phyloP scores from a whole-genome alignment of 2,888 invertebrate species.

The Diabrotica balteata region DNA sequence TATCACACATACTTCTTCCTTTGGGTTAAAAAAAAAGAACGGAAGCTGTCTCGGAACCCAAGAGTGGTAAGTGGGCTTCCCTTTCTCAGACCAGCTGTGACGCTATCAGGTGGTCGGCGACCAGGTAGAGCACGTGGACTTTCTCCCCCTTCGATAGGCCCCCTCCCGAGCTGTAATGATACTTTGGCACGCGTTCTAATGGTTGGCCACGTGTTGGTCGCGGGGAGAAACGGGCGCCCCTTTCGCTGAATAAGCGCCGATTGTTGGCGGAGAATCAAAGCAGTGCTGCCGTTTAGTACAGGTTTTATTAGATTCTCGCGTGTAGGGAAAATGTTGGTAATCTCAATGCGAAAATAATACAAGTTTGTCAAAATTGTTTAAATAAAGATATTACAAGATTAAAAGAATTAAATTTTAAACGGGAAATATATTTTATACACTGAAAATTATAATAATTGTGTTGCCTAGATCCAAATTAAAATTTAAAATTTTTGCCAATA shows the following conservation, averaged over 20 bases:
- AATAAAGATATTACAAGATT: no score
- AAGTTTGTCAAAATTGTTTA: no score
- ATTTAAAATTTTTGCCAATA: neutral
- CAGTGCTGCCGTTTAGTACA: no score
- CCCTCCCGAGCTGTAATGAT: slow-evolving; percentile 38
- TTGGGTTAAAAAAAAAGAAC: slow-evolving; percentile 22
- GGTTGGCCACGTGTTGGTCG: slow-evolving; percentile 44
- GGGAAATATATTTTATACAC: no score
- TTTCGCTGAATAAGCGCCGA: slow-evolving; percentile 16
- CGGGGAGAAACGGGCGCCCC: slow-evolving; percentile 19
- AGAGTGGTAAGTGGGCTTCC: slow-evolving; percentile 35
- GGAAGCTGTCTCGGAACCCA: slow-evolving; percentile 40
- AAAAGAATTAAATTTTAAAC: no score
- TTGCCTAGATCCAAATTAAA: slow-evolving; percentile 5
- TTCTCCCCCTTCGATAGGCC: slow-evolving; percentile 32
- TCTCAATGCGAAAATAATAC: no score
- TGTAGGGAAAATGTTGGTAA: no score
- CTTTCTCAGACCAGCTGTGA: slow-evolving; percentile 43
- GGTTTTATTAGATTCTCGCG: no score
- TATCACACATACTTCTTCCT: no score
- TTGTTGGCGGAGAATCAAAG: slow-evolving; percentile 10
- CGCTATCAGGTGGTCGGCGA: slow-evolving; percentile 49
- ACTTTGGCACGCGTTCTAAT: slow-evolving; percentile 44
- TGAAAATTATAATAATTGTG: neutral
- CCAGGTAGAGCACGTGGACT: slow-evolving; percentile 48